Percentiles rank a stretch among this genome's conserved stretches.
Conservation (phyloP, 2,888 invertebrate species). For the Diploptera punctata region DNA sequence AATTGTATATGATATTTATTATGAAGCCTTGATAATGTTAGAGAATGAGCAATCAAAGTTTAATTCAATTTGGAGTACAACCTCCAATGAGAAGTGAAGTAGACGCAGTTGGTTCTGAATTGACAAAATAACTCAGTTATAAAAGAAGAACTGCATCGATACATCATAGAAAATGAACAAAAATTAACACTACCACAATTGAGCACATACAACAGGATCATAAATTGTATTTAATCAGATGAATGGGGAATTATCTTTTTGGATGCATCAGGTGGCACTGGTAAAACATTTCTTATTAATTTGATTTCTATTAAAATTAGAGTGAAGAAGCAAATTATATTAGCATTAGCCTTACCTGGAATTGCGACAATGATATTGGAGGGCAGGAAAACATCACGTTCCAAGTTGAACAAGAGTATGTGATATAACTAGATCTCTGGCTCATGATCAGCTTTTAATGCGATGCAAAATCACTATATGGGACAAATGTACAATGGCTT, state of each 20-base stretch:
- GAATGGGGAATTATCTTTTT: slow-evolving; percentile 17
- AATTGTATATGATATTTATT: not conserved
- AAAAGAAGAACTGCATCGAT: not conserved
- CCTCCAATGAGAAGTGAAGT: not conserved
- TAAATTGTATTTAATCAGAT: not conserved
- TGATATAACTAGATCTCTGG: too few relatives aligned
- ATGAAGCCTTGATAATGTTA: slow-evolving; percentile 2
- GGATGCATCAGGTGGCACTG: not conserved
- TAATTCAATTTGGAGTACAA: slow-evolving; percentile 11
- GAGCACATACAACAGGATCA: not conserved
- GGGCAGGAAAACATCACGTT: not conserved
- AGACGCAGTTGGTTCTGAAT: not conserved
- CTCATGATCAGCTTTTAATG: too few relatives aligned
- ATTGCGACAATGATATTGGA: slow-evolving; percentile 8
- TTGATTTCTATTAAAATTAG: not conserved
- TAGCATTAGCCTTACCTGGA: slow-evolving; percentile 3
- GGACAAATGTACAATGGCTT: too few relatives aligned
- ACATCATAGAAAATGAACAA: not conserved
- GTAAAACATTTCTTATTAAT: slow-evolving; percentile 11
- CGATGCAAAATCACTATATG: too few relatives aligned
- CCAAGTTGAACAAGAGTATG: too few relatives aligned
- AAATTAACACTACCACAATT: not conserved
- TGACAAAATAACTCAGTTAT: not conserved
- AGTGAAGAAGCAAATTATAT: slow-evolving; percentile 9
- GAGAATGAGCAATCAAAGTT: slow-evolving; percentile 10